Conservation (phyloP, 2,113 vertebrate genomes). For the Gavialis gangeticus region DNA sequence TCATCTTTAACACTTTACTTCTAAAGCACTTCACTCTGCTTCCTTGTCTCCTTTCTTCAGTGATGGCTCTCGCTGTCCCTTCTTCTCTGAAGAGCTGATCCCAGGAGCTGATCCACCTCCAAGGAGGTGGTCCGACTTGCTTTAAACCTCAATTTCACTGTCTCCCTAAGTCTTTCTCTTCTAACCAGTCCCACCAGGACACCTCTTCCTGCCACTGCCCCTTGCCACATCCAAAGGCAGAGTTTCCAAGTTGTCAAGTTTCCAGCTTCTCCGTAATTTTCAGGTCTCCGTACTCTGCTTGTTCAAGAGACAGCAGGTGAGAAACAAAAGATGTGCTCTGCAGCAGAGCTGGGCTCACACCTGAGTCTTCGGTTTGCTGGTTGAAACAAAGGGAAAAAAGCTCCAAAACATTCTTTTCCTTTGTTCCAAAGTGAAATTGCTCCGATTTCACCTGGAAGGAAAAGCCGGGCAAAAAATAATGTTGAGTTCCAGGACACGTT, state of each 20-base stretch:
- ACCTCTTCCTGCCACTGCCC: not conserved
- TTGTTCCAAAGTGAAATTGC: no score
- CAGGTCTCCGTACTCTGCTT: not conserved
- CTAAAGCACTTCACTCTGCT: not conserved
- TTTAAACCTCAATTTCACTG: not conserved
- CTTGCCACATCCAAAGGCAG: not conserved
- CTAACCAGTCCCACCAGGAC: not conserved
- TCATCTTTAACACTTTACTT: not conserved
- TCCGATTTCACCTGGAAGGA: no score
- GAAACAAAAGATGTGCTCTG: no score
- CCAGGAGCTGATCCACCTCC: no score
- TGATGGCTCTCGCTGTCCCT: not conserved
- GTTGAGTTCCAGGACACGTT: not conserved
- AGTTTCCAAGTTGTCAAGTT: not conserved
- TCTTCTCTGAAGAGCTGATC: not conserved
- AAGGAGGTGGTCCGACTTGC: not conserved
- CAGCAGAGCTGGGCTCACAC: not conserved
- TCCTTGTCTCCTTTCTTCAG: not conserved
- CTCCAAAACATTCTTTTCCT: no score
- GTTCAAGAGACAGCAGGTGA: not conserved
- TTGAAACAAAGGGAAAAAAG: not conserved
- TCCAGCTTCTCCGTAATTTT: slow-evolving; percentile 30
- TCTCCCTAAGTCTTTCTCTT: not conserved
- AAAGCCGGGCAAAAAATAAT: not conserved
- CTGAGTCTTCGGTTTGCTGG: not conserved